These are phyloP conservation scores for Panurus biarmicus DNA, from an alignment of 2,113 vertebrate genomes.

Conservation along the genomic window DNA sequence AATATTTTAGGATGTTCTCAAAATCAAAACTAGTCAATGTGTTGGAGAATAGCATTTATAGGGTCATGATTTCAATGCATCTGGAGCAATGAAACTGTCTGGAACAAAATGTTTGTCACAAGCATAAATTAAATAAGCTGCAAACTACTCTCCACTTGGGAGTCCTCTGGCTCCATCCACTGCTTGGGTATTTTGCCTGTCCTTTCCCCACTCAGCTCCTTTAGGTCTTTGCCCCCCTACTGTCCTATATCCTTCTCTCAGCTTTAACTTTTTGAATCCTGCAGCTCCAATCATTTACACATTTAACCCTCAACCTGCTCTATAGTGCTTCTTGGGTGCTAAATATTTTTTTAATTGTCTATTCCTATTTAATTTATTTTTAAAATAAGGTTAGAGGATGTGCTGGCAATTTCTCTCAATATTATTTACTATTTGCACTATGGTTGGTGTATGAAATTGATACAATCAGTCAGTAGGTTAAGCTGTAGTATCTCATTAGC, in stretches of 20 bases:
- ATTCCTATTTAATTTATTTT: not conserved
- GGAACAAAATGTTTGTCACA: not conserved
- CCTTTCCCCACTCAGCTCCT: not conserved
- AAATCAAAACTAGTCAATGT: not conserved
- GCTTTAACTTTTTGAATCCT: not conserved
- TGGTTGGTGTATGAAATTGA: not conserved
- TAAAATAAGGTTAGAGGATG: too few species aligned
- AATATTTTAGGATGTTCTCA: not conserved
- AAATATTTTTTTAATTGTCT: not conserved
- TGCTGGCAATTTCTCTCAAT: not conserved
- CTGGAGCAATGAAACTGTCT: not conserved
- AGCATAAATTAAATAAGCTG: not conserved
- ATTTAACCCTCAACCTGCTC: not conserved
- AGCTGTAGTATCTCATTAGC: not conserved
- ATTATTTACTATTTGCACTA: not conserved
- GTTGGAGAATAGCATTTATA: not conserved
- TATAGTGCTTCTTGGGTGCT: not conserved
- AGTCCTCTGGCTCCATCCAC: not conserved
- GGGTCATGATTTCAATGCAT: not conserved
- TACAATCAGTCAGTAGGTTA: not conserved
- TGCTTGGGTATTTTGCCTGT: not conserved
- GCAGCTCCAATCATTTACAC: rapidly evolving
- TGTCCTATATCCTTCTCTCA: not conserved
- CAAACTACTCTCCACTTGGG: not conserved
- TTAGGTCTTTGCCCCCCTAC: not conserved